These are phyloP conservation scores for Eueremaeus valkanovi DNA, from an alignment of 2,888 invertebrate genomes.

Conservation along the genomic window DNA sequence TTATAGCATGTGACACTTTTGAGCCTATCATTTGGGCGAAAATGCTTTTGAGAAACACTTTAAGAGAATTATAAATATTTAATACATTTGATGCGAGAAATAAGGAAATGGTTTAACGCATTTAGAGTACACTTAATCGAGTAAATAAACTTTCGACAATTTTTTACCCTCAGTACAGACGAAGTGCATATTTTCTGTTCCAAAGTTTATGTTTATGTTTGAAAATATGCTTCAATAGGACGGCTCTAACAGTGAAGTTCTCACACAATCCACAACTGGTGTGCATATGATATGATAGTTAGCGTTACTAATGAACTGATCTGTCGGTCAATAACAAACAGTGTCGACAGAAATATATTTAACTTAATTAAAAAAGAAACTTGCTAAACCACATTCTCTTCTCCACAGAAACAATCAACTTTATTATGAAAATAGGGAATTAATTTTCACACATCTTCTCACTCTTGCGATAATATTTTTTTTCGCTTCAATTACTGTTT, in stretches of 20 bases:
- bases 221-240: neutral
- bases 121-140: neutral
- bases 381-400: too few species aligned
- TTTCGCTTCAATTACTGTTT: neutral
- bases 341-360: neutral
- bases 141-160: neutral
- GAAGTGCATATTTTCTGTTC: too few species aligned
- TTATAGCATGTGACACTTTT: too few species aligned
- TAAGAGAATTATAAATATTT: neutral
- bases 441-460: neutral
- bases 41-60: neutral
- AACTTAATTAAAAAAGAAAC: too few species aligned
- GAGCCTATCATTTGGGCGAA: neutral
- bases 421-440: neutral
- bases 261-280: constrained; percentile 3
- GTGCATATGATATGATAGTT: neutral
- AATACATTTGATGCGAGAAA: neutral
- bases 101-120: neutral
- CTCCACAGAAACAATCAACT: neutral
- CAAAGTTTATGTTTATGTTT: neutral
- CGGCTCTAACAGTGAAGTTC: neutral
- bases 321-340: neutral
- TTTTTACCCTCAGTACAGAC: neutral
- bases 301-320: constrained; percentile 10
- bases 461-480: neutral